These are phyloP conservation scores for Ormia ochracea DNA, from an alignment of 2,888 invertebrate species.

Conservation along the genomic window DNA sequence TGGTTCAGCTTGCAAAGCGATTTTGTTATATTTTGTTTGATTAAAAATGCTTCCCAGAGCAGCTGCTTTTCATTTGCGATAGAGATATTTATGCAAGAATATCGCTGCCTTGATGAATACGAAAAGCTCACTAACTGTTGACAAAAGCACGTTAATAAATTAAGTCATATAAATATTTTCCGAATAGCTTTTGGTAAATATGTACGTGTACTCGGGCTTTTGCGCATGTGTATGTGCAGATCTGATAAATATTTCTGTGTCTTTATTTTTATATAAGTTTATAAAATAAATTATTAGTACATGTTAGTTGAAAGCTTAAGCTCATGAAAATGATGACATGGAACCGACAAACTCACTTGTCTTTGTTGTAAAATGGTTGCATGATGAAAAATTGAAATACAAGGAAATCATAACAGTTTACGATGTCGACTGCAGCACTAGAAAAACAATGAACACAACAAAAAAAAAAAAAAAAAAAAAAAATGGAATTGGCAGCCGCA, in stretches of 20 bases:
- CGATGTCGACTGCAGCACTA: conserved; percentile 2
- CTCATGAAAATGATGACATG: neutral
- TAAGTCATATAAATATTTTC: neutral
- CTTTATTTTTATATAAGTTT: neutral
- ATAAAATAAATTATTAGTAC: neutral
- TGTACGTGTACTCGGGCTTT: neutral
- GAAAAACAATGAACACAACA: no score
- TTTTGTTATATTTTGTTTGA: neutral
- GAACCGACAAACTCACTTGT: neutral
- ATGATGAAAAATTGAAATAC: conserved; percentile 3
- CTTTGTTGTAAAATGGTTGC: neutral
- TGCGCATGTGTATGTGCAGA: neutral
- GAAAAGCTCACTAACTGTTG: neutral
- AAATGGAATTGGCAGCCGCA: neutral
- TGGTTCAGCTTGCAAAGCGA: conserved; percentile 22
- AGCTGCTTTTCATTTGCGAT: neutral
- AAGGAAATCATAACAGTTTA: conserved; percentile 39
- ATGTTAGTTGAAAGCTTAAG: neutral
- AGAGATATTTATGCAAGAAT: neutral
- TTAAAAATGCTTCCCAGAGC: conserved; percentile 11
- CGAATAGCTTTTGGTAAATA: neutral
- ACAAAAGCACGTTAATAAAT: neutral
- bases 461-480: neutral
- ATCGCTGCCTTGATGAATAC: neutral
- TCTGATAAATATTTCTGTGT: neutral